phyloP scores from a whole-genome alignment of 92 coral and sea anemone species.

The Epizoanthus rinbou region DNA sequence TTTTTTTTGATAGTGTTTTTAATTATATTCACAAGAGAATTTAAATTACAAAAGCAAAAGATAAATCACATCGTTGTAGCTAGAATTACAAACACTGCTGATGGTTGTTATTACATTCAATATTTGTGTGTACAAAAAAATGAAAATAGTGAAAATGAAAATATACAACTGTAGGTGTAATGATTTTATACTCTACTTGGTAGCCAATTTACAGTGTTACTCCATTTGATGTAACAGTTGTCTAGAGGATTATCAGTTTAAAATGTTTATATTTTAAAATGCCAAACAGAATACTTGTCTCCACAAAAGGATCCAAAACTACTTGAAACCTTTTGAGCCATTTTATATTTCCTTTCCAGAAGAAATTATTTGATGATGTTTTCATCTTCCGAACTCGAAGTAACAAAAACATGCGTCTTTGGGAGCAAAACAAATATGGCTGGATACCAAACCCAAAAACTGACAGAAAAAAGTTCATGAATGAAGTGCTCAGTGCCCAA shows the following conservation, averaged over 20 bases:
- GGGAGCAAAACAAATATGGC: too few species aligned
- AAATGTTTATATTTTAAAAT: too few species aligned
- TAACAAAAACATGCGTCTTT: too few species aligned
- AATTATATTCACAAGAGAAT: constrained; percentile 20
- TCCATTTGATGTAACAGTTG: constrained; percentile 23
- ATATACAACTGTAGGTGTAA: constrained; percentile 16
- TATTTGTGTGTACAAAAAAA: constrained; percentile 8
- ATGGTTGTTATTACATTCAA: too few species aligned
- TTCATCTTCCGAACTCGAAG: too few species aligned
- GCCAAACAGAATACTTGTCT: too few species aligned
- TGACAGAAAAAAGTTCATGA: too few species aligned
- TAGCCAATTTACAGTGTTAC: constrained; percentile 17
- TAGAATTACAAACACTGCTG: constrained; percentile 7
- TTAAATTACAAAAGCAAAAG: constrained; percentile 14
- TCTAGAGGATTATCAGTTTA: neutral
- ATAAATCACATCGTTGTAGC: constrained; percentile 17
- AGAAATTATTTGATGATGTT: too few species aligned
- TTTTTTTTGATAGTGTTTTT: constrained; percentile 15
- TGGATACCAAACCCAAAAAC: too few species aligned
- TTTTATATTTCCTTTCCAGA: constrained; percentile 13
- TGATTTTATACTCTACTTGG: constrained; percentile 19
- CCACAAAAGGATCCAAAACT: too few species aligned
- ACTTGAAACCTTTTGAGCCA: constrained; percentile 15
- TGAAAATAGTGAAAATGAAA: constrained; percentile 22
- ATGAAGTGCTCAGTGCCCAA: too few species aligned